phyloP scores from a whole-genome alignment of 2,888 invertebrate genomes.

The Alloplasta piceator region DNA sequence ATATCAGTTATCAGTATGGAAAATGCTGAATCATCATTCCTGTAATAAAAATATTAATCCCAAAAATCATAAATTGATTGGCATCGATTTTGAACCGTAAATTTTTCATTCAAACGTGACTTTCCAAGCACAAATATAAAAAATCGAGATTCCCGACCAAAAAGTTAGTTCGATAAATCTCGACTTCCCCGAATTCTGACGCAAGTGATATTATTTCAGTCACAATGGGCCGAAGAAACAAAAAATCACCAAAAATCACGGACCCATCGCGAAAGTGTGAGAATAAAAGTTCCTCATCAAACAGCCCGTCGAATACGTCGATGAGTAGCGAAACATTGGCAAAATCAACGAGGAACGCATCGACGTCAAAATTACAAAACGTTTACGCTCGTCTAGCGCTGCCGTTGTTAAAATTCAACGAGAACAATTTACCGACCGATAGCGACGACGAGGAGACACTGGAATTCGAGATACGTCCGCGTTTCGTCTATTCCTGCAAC shows the following conservation, averaged over 20 bases:
- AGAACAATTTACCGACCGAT: conserved; percentile 62
- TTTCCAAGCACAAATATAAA: too few species aligned
- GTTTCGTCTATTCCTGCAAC: conserved; percentile 87
- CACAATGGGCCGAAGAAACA: conserved; percentile 55
- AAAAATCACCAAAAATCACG: conserved; percentile 4
- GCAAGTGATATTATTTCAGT: too few species aligned
- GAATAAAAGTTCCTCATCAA: not conserved
- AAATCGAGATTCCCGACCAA: too few species aligned
- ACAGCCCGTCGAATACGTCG: not conserved
- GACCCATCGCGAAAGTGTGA: conserved; percentile 31
- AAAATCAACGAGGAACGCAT: not conserved
- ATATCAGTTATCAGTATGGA: too few species aligned
- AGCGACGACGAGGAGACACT: conserved; percentile 86
- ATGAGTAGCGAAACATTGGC: conserved; percentile 1
- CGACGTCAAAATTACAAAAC: conserved; percentile 29
- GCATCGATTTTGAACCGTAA: too few species aligned
- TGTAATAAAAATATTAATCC: too few species aligned
- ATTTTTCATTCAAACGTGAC: too few species aligned
- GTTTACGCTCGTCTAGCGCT: conserved; percentile 42
- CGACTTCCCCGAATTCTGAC: too few species aligned
- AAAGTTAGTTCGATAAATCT: too few species aligned
- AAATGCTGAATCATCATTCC: too few species aligned
- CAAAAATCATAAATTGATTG: too few species aligned
- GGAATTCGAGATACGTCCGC: conserved; percentile 87
- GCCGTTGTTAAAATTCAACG: conserved; percentile 57